Base-by-base conservation (phyloP, 2,113 vertebrate species). In the Piaya cayana region DNA sequence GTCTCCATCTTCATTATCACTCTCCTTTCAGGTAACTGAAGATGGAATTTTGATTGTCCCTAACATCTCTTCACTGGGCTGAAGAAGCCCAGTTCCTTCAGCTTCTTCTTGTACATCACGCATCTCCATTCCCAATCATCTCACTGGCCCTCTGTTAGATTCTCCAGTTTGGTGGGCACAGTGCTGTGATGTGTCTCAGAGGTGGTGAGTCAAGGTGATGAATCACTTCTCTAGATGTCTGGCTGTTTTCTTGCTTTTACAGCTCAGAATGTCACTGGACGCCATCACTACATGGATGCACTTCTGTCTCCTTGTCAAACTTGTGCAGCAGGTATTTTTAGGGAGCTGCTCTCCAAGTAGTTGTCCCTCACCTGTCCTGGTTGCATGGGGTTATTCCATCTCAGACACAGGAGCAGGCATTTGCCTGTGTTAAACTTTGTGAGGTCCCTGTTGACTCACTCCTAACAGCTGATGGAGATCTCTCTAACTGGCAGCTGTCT, bases 51-150 rank as follows among this genome's bases (percentile, higher is more conserved):
- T 30, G 29, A 45, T 82, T 25, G 21, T 19, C 32, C 10, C 21
- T 29, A 45, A 52, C 12, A 52, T 39, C 30, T 81, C 36, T 65
- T 58, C 6, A 1, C 49, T 55, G 43, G 30, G 21, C 4, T 64
- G 58, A 80, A 63, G 25, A 39, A 49, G 34, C 5, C 29, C 5
- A 18, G 17, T 27, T 59, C 22, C 77, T 52, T 64, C 62, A 75
- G 39, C 42, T 53, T 42, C 29, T 49, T 18, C 52, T 63, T 69
- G 32, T 26, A 52, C 36, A 43, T 29, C 13, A 6, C 29, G 22
- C 0, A 0, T 15, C 25, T 27, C n/a, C 3, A 1, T 64, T 52
- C 49, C 23, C 1, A 0, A 23, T 63, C 36, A 63, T 43, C 49
- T 63, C 32, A 42, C 30, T 42, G n/a, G 21, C 39, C 20, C 16